These are phyloP conservation scores for Zaprionus lineosus DNA, from an alignment of 2,888 invertebrate genomes.

Conservation along the genomic window DNA sequence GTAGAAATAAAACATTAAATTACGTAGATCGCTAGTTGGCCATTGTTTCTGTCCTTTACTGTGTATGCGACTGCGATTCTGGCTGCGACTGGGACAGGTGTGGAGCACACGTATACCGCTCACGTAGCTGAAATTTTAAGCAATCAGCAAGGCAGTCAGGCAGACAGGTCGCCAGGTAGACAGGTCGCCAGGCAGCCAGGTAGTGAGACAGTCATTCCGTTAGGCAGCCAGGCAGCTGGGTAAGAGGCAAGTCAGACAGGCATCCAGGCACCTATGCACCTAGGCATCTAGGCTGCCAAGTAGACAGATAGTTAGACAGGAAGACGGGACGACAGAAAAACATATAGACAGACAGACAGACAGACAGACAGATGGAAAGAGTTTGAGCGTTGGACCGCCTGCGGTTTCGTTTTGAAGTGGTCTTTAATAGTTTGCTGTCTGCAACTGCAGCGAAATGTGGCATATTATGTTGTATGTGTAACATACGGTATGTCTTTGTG, in stretches of 20 bases:
- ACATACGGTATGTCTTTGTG: not conserved
- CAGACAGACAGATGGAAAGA: constrained; percentile 8
- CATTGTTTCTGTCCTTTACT: constrained; percentile 38
- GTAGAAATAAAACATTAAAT: constrained; percentile 75
- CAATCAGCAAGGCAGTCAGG: constrained; percentile 53
- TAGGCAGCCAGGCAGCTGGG: not conserved
- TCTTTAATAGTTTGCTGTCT: constrained; percentile 74
- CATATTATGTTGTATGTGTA: constrained; percentile 19
- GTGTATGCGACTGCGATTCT: not conserved
- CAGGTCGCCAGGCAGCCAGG: constrained; percentile 7
- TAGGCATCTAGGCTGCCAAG: constrained; percentile 10
- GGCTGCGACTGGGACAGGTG: constrained; percentile 53
- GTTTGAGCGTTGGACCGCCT: constrained; percentile 36
- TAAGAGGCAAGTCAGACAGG: not conserved
- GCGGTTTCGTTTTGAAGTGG: constrained; percentile 68
- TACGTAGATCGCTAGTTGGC: constrained; percentile 55
- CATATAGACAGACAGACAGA: constrained; percentile 1
- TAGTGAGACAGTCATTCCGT: constrained; percentile 27
- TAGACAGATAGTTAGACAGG: too few relatives aligned
- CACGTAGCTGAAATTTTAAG: constrained; percentile 72
- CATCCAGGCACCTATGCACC: too few relatives aligned
- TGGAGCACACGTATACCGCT: constrained; percentile 61
- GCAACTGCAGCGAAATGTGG: constrained; percentile 64
- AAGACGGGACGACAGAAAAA: constrained; percentile 8
- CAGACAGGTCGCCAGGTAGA: not conserved